Evolutionary conservation across 2,113 vertebrate species (phyloP).

Genomic region (Pluvianellus socialis): DNA sequence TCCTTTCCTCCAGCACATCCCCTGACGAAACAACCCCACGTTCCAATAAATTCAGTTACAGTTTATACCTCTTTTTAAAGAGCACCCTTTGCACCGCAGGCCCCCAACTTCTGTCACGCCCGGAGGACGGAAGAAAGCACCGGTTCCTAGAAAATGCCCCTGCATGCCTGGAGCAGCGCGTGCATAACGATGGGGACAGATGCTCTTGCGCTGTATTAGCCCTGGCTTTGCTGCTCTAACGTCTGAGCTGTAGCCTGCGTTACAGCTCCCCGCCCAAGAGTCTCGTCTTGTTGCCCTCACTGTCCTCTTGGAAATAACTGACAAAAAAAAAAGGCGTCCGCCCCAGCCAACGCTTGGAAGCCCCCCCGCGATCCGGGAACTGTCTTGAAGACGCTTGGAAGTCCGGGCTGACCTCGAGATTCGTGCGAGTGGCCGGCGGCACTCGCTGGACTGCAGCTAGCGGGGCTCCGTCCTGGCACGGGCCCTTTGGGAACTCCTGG

Average conservation of each 20-base stretch:
- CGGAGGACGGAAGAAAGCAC: neutral
- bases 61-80: neutral
- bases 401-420: neutral
- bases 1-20: neutral
- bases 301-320: neutral
- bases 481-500: neutral
- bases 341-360: neutral
- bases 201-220: neutral
- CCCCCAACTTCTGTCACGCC: neutral
- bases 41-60: constrained; percentile 4
- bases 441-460: neutral
- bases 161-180: neutral
- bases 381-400: neutral
- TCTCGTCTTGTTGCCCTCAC: neutral
- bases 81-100: neutral
- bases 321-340: neutral
- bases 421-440: neutral
- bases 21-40: neutral
- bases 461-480: neutral
- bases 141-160: neutral
- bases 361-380: neutral
- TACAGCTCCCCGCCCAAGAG: neutral
- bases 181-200: neutral
- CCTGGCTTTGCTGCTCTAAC: constrained; percentile 2
- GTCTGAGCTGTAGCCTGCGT: neutral